These are phyloP conservation scores for Sebastes elongatus DNA, from an alignment of 2,797 vertebrate species.

Conservation along the genomic window DNA sequence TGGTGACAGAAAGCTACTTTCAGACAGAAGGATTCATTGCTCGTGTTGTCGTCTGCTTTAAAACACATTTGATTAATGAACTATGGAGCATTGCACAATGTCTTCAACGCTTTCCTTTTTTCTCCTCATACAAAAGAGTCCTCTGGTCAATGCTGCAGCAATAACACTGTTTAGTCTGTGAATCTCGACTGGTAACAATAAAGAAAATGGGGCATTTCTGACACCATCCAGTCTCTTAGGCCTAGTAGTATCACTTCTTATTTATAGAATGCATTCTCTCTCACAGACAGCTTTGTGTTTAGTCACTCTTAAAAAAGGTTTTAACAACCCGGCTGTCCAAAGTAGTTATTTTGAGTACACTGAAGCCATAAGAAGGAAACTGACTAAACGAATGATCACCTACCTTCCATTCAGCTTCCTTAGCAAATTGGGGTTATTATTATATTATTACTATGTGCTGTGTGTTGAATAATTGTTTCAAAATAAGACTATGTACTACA, in stretches of 20 bases:
- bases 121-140: background rate
- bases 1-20: background rate
- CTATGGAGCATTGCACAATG: background rate
- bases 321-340: background rate
- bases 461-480: background rate
- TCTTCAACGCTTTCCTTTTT: background rate
- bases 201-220: background rate
- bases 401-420: slow-evolving; percentile 62
- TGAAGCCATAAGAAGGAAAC: background rate
- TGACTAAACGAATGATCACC: slow-evolving; percentile 40
- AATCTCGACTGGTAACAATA: background rate
- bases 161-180: background rate
- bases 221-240: background rate
- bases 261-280: background rate
- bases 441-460: background rate
- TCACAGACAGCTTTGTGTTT: background rate
- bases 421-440: slow-evolving; percentile 34
- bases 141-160: background rate
- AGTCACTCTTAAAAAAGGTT: background rate
- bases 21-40: background rate
- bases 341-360: background rate
- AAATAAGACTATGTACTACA: background rate
- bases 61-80: background rate
- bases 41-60: background rate
- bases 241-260: background rate